Percentiles rank a stretch among this genome's conserved stretches.
Evolutionary conservation across 2,888 invertebrate species (phyloP).

Genomic region (Melanophora roralis): DNA sequence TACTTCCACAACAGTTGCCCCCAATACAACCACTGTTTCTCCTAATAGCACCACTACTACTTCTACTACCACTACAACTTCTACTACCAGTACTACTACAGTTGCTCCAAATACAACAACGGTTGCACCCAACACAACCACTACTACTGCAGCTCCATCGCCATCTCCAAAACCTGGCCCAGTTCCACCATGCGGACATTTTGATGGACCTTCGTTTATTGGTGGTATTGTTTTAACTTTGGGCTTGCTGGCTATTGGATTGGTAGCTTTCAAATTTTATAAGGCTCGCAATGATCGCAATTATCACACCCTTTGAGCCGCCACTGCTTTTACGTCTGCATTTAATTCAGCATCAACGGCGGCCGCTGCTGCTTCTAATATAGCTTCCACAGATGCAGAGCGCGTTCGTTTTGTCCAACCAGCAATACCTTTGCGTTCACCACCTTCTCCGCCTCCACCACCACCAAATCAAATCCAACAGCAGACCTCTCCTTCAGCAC

Average conservation of each 20-base stretch:
- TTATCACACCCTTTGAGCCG: slow-evolving; percentile 90
- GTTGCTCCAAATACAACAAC: slow-evolving; percentile 59
- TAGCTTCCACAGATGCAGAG: slow-evolving; percentile 68
- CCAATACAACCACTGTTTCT: slow-evolving; percentile 54
- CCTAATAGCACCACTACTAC: slow-evolving; percentile 57
- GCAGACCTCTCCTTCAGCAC: slow-evolving; percentile 67
- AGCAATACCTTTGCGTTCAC: slow-evolving; percentile 71
- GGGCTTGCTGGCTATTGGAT: slow-evolving; percentile 87
- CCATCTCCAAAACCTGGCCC: slow-evolving; percentile 70
- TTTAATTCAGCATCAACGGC: slow-evolving; percentile 71
- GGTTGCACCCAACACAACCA: slow-evolving; percentile 57
- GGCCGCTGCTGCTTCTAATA: slow-evolving; percentile 43
- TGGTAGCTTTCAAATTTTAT: slow-evolving; percentile 92
- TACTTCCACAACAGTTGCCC: slow-evolving; percentile 49
- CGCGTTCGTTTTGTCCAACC: slow-evolving; percentile 73
- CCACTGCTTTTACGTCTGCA: slow-evolving; percentile 73
- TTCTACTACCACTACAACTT: slow-evolving; percentile 61
- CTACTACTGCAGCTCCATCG: slow-evolving; percentile 57
- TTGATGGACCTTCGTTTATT: slow-evolving; percentile 87
- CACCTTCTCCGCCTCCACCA: slow-evolving; percentile 67
- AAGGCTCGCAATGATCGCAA: slow-evolving; percentile 89
- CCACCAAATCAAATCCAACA: slow-evolving; percentile 65
- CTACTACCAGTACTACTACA: slow-evolving; percentile 49
- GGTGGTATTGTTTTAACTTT: slow-evolving; percentile 91
- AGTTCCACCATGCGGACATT: slow-evolving; percentile 78